Evolutionary conservation across 2,113 vertebrate genomes (phyloP).

Genomic region (Solea solea): DNA sequence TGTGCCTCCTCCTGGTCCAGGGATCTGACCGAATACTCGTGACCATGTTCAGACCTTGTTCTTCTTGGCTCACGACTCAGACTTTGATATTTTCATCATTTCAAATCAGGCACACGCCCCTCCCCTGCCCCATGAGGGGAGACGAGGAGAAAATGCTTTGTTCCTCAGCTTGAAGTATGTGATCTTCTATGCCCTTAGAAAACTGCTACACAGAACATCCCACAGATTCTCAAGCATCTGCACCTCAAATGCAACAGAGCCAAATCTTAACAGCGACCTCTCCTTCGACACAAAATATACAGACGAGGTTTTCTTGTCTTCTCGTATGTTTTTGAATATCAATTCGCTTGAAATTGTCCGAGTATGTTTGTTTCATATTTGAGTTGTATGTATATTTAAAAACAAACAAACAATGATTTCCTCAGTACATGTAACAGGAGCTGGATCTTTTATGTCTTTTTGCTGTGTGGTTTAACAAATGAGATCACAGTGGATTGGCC

Average conservation of each 20-base stretch:
- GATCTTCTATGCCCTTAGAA: constrained; percentile 79
- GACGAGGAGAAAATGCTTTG: constrained; percentile 60
- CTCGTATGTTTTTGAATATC: too few relatives aligned
- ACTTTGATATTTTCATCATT: constrained; percentile 71
- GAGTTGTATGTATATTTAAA: too few relatives aligned
- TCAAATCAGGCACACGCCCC: constrained; percentile 41
- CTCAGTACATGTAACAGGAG: too few relatives aligned
- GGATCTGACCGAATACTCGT: constrained; percentile 9
- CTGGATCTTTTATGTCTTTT: too few relatives aligned
- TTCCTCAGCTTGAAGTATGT: constrained; percentile 70
- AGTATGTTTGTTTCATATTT: too few relatives aligned
- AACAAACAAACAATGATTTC: too few relatives aligned
- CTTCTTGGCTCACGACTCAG: constrained; percentile 48
- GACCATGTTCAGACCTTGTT: constrained; percentile 18
- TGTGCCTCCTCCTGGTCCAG: not conserved
- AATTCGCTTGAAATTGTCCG: too few relatives aligned
- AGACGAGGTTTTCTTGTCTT: too few relatives aligned
- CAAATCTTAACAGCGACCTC: constrained; percentile 29
- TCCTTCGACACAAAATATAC: not conserved
- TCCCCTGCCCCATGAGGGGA: constrained; percentile 17
- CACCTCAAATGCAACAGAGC: constrained; percentile 40
- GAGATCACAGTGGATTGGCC: too few relatives aligned
- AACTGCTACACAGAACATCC: constrained; percentile 31
- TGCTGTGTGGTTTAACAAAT: too few relatives aligned
- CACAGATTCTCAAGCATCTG: constrained; percentile 60